Conservation (phyloP, 2,888 invertebrate genomes). For the Zygaena filipendulae region DNA sequence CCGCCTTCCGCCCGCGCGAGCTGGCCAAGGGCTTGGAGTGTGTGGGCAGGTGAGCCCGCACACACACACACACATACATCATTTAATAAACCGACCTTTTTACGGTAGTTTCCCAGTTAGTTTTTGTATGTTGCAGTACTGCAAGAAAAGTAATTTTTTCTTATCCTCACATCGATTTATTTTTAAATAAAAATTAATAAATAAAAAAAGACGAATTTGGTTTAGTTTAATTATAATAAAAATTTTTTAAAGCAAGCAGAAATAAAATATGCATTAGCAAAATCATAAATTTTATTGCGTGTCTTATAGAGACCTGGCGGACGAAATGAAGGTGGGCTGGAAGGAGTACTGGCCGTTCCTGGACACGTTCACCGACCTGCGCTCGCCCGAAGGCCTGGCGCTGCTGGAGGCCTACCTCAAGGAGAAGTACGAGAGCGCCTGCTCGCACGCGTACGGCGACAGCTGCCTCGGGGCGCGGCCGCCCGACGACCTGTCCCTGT, state of each 20-base stretch:
- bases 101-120: background rate
- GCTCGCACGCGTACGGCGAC: constrained; percentile 43
- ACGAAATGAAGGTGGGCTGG: constrained; percentile 81
- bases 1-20: constrained; percentile 72
- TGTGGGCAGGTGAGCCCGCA: constrained; percentile 79
- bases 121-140: no score
- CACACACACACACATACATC: background rate
- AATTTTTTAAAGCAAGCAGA: no score
- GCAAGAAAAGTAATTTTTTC: no score
- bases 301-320: constrained; percentile 74
- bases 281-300: no score
- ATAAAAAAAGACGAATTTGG: no score
- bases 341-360: constrained; percentile 95
- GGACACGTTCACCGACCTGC: constrained; percentile 81
- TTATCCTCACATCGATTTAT: no score
- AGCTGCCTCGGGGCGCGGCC: constrained; percentile 33
- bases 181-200: no score
- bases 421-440: constrained; percentile 56
- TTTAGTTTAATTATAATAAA: no score
- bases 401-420: constrained; percentile 81
- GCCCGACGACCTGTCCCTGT: constrained; percentile 38
- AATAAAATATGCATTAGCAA: no score
- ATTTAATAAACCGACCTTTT: background rate
- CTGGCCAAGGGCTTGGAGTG: constrained; percentile 89
- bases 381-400: constrained; percentile 76